Percentiles rank a stretch among this genome's conserved stretches.
Evolutionary conservation across 2,888 invertebrate genomes (phyloP).

Genomic region (Dasypolia templi): DNA sequence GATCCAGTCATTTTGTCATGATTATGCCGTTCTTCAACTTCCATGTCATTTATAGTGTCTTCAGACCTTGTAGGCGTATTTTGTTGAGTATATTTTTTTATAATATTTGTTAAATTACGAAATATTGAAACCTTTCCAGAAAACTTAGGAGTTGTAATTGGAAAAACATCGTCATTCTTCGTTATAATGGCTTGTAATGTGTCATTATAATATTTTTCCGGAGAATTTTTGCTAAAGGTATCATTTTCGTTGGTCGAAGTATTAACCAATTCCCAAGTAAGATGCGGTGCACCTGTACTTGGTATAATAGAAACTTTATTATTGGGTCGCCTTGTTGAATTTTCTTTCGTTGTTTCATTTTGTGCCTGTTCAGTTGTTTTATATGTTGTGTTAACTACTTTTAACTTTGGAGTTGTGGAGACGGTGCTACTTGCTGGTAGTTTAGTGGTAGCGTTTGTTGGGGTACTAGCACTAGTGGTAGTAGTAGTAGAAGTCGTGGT

Average conservation of each 20-base stretch:
- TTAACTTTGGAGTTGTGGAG: conserved; percentile 56
- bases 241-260: conserved; percentile 86
- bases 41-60: conserved; percentile 64
- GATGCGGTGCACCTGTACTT: conserved; percentile 82
- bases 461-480: conserved; percentile 53
- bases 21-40: conserved; percentile 76
- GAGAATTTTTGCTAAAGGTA: conserved; percentile 81
- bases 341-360: conserved; percentile 76
- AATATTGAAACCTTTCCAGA: conserved; percentile 86
- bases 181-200: conserved; percentile 92
- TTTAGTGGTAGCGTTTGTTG: conserved; percentile 9
- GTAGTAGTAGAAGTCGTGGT: conserved; percentile 60
- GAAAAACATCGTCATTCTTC: conserved; percentile 88
- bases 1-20: conserved; percentile 83
- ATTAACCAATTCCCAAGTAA: conserved; percentile 91
- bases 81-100: conserved; percentile 91
- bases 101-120: conserved; percentile 92
- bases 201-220: conserved; percentile 91
- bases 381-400: conserved; percentile 61
- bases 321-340: conserved; percentile 84
- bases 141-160: conserved; percentile 86
- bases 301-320: conserved; percentile 88
- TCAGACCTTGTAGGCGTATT: conserved; percentile 73
- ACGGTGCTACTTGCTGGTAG: conserved; percentile 49
- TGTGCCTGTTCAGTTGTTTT: conserved; percentile 59